phyloP scores from a whole-genome alignment of 2,113 vertebrate genomes.

The Crotalus horridus region DNA sequence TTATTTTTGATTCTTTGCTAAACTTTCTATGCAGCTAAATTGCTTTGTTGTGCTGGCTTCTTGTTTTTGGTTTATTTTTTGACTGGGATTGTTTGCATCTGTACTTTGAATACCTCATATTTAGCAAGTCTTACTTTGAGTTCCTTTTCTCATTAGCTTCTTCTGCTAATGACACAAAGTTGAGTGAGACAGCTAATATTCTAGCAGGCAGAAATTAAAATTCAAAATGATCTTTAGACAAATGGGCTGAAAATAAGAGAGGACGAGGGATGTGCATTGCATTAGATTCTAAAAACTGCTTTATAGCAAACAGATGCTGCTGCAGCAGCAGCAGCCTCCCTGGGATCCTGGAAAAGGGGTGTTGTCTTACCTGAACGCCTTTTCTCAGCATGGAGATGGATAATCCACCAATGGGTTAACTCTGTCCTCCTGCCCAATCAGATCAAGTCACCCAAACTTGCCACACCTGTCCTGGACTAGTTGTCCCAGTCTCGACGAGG shows the following conservation, averaged over 20 bases:
- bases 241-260: background rate
- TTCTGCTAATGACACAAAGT: background rate
- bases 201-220: background rate
- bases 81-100: background rate
- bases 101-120: background rate
- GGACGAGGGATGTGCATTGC: background rate
- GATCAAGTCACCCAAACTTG: too few species aligned
- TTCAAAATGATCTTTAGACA: background rate
- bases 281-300: background rate
- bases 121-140: background rate
- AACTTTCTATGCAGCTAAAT: background rate
- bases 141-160: background rate
- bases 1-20: background rate
- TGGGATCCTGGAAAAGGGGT: background rate
- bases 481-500: too few species aligned
- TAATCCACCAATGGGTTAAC: too few species aligned
- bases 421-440: too few species aligned
- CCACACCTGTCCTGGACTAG: too few species aligned
- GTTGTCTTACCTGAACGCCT: too few species aligned
- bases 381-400: too few species aligned
- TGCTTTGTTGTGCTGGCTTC: background rate
- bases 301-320: background rate
- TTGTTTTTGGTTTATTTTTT: background rate
- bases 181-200: background rate
- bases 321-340: background rate